A percentile compares a stretch with the other conserved stretches of the same genome.
These are phyloP conservation scores for Peucedramus taeniatus DNA, from an alignment of 2,113 vertebrate genomes.

Conservation along the genomic window DNA sequence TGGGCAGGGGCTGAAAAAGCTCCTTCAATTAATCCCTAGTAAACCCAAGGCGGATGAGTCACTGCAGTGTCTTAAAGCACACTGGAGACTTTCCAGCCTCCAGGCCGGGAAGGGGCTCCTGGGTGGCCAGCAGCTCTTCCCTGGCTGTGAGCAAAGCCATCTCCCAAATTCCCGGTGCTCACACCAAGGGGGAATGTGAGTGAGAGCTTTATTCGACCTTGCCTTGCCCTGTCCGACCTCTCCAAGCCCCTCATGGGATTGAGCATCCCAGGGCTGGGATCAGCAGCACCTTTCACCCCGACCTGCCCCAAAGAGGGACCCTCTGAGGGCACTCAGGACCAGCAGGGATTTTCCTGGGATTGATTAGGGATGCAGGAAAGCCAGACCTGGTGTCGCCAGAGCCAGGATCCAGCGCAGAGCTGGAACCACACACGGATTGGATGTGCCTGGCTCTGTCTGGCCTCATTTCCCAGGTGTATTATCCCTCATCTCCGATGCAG, in stretches of 20 bases:
- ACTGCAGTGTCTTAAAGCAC: not conserved
- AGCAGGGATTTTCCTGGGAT: not conserved
- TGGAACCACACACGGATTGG: not conserved
- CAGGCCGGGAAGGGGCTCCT: not conserved
- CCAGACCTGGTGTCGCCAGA: not conserved
- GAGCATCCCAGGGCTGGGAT: not conserved
- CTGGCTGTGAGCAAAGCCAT: not conserved
- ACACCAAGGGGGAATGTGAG: rapidly evolving
- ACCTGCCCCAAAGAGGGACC: not conserved
- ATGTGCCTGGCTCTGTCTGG: not conserved
- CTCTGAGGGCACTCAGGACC: not conserved
- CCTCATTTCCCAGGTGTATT: not conserved
- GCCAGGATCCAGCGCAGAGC: not conserved
- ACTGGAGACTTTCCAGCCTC: not conserved
- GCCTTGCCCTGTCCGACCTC: rapidly evolving
- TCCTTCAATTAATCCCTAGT: not conserved
- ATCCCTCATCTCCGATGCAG: not conserved
- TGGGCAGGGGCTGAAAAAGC: not conserved
- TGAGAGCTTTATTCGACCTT: rapidly evolving
- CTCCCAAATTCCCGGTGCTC: not conserved
- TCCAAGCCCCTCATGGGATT: not conserved
- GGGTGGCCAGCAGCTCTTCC: not conserved
- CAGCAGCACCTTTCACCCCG: not conserved
- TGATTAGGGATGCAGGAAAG: not conserved
- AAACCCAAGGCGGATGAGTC: not conserved